Conservation (phyloP, 2,888 invertebrate genomes). For the Pogonocherus hispidulus region DNA sequence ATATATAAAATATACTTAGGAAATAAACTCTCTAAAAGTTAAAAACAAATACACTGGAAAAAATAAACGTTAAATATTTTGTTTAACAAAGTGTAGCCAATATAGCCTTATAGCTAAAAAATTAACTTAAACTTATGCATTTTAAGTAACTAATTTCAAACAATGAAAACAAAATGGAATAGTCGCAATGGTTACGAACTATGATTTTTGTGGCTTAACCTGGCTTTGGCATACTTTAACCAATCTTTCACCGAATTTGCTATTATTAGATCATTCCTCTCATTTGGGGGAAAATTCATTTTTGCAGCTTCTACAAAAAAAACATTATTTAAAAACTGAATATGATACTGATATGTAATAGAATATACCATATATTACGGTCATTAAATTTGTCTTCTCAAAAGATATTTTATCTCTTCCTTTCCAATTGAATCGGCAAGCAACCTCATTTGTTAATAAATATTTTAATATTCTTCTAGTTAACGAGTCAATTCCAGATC, state of each 20-base stretch:
- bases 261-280: not conserved
- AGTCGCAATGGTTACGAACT: too few relatives aligned
- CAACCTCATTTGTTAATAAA: constrained; percentile 14
- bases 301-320: constrained; percentile 1
- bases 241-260: constrained; percentile 8
- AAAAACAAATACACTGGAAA: too few relatives aligned
- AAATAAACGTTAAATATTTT: too few relatives aligned
- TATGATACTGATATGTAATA: not conserved
- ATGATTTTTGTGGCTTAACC: not conserved
- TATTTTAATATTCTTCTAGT: constrained; percentile 20
- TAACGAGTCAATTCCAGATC: constrained; percentile 15
- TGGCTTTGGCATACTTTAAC: not conserved
- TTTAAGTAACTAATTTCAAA: too few relatives aligned
- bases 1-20: too few relatives aligned
- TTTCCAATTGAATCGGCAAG: constrained; percentile 20
- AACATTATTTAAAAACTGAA: not conserved
- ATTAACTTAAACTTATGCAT: too few relatives aligned
- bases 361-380: not conserved
- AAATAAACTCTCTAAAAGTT: too few relatives aligned
- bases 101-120: too few relatives aligned
- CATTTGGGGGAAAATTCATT: not conserved
- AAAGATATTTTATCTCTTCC: constrained; percentile 24
- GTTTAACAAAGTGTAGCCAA: too few relatives aligned
- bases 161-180: too few relatives aligned
- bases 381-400: constrained; percentile 24